Percentiles rank a stretch among this genome's conserved stretches.
Conservation (phyloP, 2,888 invertebrate species). For the Lasioglossum calceatum region DNA sequence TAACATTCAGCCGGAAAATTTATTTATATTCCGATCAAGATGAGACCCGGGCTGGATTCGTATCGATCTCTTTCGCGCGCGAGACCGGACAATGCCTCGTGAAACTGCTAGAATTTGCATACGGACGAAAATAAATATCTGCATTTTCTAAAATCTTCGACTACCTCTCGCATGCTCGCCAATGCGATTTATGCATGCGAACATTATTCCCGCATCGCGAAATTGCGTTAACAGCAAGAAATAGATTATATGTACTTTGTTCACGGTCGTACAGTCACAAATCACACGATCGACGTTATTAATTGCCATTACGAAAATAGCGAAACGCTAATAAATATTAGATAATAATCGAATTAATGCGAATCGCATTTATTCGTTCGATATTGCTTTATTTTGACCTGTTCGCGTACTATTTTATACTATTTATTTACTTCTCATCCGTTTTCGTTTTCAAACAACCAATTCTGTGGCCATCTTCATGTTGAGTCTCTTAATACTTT, state of each 20-base stretch:
- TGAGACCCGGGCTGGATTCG: background rate
- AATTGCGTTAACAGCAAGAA: background rate
- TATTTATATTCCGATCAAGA: conserved; percentile 7
- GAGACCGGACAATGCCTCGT: background rate
- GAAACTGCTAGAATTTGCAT: background rate
- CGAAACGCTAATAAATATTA: background rate
- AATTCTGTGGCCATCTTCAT: no score
- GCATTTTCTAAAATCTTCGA: background rate
- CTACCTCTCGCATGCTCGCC: background rate
- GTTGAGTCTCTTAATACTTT: no score
- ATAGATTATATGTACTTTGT: background rate
- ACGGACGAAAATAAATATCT: background rate
- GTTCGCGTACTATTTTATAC: background rate
- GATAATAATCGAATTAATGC: background rate
- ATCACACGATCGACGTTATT: background rate
- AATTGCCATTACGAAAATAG: background rate
- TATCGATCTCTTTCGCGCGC: background rate
- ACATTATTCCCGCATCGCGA: background rate
- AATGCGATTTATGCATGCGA: background rate
- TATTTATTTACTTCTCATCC: no score
- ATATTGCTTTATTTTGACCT: background rate
- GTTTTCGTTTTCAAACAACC: no score
- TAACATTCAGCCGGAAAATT: conserved; percentile 7
- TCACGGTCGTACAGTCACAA: background rate
- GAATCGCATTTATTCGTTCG: background rate